phyloP scores from a whole-genome alignment of 2,797 vertebrate species.

The Acanthurus lineatus region DNA sequence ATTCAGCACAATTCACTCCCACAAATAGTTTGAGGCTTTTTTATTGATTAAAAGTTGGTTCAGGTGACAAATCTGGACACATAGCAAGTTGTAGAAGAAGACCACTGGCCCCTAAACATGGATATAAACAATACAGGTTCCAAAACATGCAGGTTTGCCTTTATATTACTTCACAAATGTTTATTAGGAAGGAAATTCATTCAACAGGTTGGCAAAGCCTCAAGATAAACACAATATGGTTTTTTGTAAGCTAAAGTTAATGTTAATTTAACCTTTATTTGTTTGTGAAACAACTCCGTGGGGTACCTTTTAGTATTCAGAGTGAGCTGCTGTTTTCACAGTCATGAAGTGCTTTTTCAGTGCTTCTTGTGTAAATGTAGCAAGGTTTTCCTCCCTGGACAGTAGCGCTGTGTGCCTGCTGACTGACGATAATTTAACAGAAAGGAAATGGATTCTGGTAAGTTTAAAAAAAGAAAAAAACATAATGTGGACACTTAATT shows the following conservation, averaged over 20 bases:
- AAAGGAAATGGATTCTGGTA: neutral
- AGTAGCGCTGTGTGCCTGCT: neutral
- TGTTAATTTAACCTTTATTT: slow-evolving; percentile 1
- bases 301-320: neutral
- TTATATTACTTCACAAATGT: neutral
- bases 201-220: too few species aligned
- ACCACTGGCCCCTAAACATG: neutral
- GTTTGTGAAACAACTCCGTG: neutral
- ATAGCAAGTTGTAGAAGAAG: neutral
- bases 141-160: too few species aligned
- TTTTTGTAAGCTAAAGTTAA: neutral
- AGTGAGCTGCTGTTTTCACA: neutral
- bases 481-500: neutral
- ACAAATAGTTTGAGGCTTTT: too few species aligned
- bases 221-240: too few species aligned
- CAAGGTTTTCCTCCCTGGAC: neutral
- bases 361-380: neutral
- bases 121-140: too few species aligned
- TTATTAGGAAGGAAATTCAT: neutral
- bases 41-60: neutral
- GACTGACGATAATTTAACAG: neutral
- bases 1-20: neutral
- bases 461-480: neutral
- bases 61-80: neutral
- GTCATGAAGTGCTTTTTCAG: neutral